Percentiles rank a stretch among this genome's conserved stretches.
phyloP scores from a whole-genome alignment of 2,888 invertebrate species.

The Cheilosia soror region DNA sequence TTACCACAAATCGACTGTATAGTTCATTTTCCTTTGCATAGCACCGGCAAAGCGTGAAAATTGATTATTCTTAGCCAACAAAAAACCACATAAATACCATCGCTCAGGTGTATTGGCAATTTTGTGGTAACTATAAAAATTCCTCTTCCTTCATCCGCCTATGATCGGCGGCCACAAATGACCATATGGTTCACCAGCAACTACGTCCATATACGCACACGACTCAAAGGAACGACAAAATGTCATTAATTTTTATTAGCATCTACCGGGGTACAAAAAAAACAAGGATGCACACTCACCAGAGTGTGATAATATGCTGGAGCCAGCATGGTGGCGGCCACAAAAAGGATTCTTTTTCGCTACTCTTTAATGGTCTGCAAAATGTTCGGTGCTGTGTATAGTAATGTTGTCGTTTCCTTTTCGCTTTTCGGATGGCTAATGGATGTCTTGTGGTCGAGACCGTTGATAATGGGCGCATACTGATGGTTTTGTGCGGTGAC shows the following conservation, averaged over 20 bases:
- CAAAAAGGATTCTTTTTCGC: conserved; percentile 66
- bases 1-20: conserved; percentile 10
- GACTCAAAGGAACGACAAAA: conserved; percentile 23
- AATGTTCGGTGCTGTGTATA: conserved; percentile 10
- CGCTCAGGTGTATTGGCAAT: conserved; percentile 44
- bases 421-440: conserved; percentile 46
- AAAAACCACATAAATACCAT: conserved; percentile 28
- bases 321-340: conserved; percentile 58
- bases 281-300: conserved; percentile 60
- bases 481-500: conserved; percentile 49
- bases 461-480: conserved; percentile 52
- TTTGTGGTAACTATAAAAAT: conserved; percentile 34
- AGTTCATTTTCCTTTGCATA: background rate
- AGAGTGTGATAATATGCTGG: conserved; percentile 29
- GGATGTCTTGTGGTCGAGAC: conserved; percentile 61
- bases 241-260: conserved; percentile 74
- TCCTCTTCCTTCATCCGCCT: conserved; percentile 26
- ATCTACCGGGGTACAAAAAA: conserved; percentile 16
- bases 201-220: conserved; percentile 18
- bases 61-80: conserved; percentile 22
- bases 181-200: conserved; percentile 52
- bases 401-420: conserved; percentile 45
- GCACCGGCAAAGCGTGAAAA: conserved; percentile 33
- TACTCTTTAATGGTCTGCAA: conserved; percentile 65
- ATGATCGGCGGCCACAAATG: conserved; percentile 56